Evolutionary conservation across 2,797 vertebrate genomes (phyloP).

Genomic region (Crocidura indochinensis): DNA sequence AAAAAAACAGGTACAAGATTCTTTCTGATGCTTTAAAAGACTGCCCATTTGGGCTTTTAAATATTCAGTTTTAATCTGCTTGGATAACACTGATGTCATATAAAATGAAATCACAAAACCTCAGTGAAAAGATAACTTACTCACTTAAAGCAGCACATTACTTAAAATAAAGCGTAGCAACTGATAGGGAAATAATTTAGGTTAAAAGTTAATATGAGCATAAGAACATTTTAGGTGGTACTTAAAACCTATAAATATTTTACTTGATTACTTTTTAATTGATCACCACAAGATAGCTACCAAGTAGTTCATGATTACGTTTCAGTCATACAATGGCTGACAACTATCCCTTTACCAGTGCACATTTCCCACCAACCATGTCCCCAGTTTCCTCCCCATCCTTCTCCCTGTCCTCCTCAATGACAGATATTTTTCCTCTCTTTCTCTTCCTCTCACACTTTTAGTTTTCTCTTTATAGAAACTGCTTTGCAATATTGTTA

Average conservation of each 20-base stretch:
- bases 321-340: too few species aligned
- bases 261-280: background rate
- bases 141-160: constrained; percentile 57
- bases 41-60: constrained; percentile 50
- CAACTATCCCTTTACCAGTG: too few species aligned
- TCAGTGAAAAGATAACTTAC: constrained; percentile 38
- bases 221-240: constrained; percentile 26
- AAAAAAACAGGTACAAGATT: constrained; percentile 64
- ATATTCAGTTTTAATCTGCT: constrained; percentile 62
- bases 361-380: too few species aligned
- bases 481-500: too few species aligned
- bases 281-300: too few species aligned
- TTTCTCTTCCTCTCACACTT: too few species aligned
- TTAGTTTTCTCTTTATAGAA: too few species aligned
- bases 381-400: too few species aligned
- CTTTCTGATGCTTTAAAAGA: constrained; percentile 71
- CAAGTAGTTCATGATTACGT: too few species aligned
- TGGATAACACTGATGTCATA: constrained; percentile 73
- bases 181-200: constrained; percentile 56
- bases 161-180: constrained; percentile 79
- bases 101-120: constrained; percentile 77
- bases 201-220: background rate
- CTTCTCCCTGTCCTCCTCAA: too few species aligned
- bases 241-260: constrained; percentile 21
- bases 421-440: too few species aligned